Conservation (phyloP, 2,797 vertebrate species). For the Hippocampus kuda region DNA sequence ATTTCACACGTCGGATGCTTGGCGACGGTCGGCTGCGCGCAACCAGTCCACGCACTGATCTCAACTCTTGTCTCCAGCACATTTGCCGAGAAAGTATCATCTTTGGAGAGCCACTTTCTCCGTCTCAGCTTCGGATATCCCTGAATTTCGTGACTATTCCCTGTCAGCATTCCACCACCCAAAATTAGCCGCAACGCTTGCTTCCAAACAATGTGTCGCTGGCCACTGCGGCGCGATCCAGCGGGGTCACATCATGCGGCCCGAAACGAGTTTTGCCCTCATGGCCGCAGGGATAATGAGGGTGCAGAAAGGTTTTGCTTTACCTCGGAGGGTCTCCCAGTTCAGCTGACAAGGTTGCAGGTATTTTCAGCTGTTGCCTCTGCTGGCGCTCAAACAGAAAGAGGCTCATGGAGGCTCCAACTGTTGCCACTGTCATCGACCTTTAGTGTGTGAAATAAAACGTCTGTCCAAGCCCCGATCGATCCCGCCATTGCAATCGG, state of each 20-base stretch:
- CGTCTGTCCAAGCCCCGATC: background rate
- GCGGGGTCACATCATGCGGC: slow-evolving; percentile 48
- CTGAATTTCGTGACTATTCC: slow-evolving; percentile 30
- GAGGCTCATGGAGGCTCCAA: slow-evolving; percentile 49
- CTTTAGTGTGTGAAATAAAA: slow-evolving; percentile 30
- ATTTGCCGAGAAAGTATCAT: slow-evolving; percentile 4
- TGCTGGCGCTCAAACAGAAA: slow-evolving; percentile 62
- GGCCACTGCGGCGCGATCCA: slow-evolving; percentile 46
- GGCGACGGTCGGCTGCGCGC: slow-evolving; percentile 5
- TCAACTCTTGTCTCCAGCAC: slow-evolving; percentile 1
- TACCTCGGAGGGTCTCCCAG: slow-evolving; percentile 55
- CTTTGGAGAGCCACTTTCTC: slow-evolving; percentile 16
- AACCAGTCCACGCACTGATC: slow-evolving; percentile 12
- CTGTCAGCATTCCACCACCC: slow-evolving; percentile 33
- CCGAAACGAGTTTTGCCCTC: slow-evolving; percentile 30
- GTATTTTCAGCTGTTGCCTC: slow-evolving; percentile 72
- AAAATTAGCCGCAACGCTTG: slow-evolving; percentile 49
- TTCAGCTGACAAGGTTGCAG: slow-evolving; percentile 59
- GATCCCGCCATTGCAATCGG: background rate
- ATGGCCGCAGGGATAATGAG: slow-evolving; percentile 53
- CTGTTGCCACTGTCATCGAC: slow-evolving; percentile 47
- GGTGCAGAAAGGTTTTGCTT: slow-evolving; percentile 66
- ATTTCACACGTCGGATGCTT: background rate
- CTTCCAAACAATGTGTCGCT: slow-evolving; percentile 48
- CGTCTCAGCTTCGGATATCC: slow-evolving; percentile 20